phyloP scores from a whole-genome alignment of 2,888 invertebrate genomes.

The Salticus scenicus region DNA sequence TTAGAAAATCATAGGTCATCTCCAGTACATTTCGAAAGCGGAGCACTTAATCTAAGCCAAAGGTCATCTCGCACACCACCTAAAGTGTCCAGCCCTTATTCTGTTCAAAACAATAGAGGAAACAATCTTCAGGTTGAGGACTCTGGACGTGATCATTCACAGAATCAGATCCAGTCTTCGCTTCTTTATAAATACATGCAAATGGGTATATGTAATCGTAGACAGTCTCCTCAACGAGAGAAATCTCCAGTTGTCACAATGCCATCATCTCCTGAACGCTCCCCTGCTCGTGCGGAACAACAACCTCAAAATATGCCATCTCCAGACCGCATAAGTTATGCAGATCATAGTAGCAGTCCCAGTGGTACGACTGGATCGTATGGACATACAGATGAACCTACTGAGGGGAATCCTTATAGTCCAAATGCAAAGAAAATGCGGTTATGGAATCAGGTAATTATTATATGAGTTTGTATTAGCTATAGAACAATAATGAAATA shows the following conservation, averaged over 20 bases:
- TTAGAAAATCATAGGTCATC: conserved; percentile 77
- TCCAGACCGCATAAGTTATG: conserved; percentile 50
- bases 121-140: not conserved
- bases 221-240: conserved; percentile 13
- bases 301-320: conserved; percentile 49
- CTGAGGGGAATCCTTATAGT: conserved; percentile 47
- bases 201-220: conserved; percentile 72
- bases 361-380: conserved; percentile 61
- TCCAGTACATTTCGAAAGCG: conserved; percentile 78
- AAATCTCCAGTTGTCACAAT: conserved; percentile 64
- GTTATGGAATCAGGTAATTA: conserved; percentile 78
- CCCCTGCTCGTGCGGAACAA: conserved; percentile 29
- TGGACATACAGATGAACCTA: conserved; percentile 57
- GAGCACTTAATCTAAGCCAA: conserved; percentile 87
- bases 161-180: conserved; percentile 49
- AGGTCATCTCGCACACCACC: conserved; percentile 79
- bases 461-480: no score
- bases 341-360: conserved; percentile 54
- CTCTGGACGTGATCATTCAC: not conserved
- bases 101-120: conserved; percentile 15
- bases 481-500: no score
- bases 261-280: conserved; percentile 66
- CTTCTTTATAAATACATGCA: conserved; percentile 75
- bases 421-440: conserved; percentile 72
- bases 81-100: conserved; percentile 44